phyloP scores from a whole-genome alignment of 2,888 invertebrate genomes.

The Ptilodon capucinus region DNA sequence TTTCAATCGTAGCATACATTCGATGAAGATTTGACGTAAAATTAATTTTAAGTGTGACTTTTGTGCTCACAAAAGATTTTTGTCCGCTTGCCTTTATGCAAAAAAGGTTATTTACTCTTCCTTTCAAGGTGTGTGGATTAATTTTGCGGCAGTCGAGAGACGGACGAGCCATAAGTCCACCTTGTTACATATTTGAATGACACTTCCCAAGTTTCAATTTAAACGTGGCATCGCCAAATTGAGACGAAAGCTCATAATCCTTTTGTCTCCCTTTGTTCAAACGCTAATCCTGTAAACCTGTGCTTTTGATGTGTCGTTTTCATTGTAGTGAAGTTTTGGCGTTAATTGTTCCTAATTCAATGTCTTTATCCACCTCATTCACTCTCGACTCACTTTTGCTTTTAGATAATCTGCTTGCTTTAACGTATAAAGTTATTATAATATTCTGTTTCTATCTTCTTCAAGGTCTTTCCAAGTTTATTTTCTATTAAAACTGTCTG shows the following conservation, averaged over 20 bases:
- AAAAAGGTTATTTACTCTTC: slow-evolving; percentile 56
- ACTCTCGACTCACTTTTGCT: slow-evolving; percentile 33
- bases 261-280: slow-evolving; percentile 55
- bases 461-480: neutral
- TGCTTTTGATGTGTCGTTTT: slow-evolving; percentile 44
- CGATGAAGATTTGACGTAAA: slow-evolving; percentile 53
- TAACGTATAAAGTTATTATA: neutral
- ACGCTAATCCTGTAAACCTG: slow-evolving; percentile 51
- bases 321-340: slow-evolving; percentile 42
- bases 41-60: slow-evolving; percentile 75
- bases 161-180: slow-evolving; percentile 45
- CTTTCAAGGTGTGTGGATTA: slow-evolving; percentile 56
- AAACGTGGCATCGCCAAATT: slow-evolving; percentile 51
- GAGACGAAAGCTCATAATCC: slow-evolving; percentile 55
- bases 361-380: slow-evolving; percentile 43
- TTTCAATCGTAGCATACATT: slow-evolving; percentile 18
- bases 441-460: neutral
- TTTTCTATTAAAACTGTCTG: slow-evolving; percentile 5
- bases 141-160: slow-evolving; percentile 47
- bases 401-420: slow-evolving; percentile 37
- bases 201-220: slow-evolving; percentile 58
- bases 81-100: slow-evolving; percentile 61
- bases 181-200: slow-evolving; percentile 72
- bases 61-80: slow-evolving; percentile 69
- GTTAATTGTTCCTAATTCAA: slow-evolving; percentile 52